Conservation (phyloP, 2,797 vertebrate species). For the Melanogrammus aeglefinus region DNA sequence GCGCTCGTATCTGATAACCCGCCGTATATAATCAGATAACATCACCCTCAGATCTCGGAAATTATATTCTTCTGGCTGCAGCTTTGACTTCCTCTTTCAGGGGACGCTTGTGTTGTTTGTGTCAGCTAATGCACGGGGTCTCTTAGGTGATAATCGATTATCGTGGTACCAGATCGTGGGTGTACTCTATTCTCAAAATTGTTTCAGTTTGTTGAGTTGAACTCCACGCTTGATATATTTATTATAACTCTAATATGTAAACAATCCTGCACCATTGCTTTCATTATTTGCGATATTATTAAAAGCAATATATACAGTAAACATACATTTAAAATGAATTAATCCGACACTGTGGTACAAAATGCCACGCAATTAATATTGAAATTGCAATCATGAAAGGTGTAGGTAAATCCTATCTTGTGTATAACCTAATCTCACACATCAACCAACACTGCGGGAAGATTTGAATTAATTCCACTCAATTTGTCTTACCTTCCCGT, state of each 20-base stretch:
- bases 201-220: background rate
- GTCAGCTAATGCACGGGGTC: slow-evolving; percentile 13
- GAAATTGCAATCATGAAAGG: slow-evolving; percentile 56
- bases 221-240: background rate
- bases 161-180: background rate
- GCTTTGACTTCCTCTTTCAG: slow-evolving; percentile 11
- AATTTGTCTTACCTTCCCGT: background rate
- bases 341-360: background rate
- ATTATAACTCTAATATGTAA: slow-evolving; percentile 1
- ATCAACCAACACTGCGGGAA: slow-evolving; percentile 53
- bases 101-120: slow-evolving; percentile 18
- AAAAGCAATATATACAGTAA: background rate
- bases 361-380: background rate
- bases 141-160: slow-evolving; percentile 17
- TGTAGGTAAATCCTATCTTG: slow-evolving; percentile 61
- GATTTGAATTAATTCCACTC: slow-evolving; percentile 64
- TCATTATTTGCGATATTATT: background rate
- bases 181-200: background rate
- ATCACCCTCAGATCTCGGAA: slow-evolving; percentile 15
- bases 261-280: background rate
- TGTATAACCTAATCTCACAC: slow-evolving; percentile 52
- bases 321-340: slow-evolving; percentile 1
- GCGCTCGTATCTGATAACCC: slow-evolving; percentile 28
- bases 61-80: background rate
- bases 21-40: slow-evolving; percentile 26